These are phyloP conservation scores for Scophthalmus maximus DNA, from an alignment of 2,113 vertebrate species.

Conservation along the genomic window DNA sequence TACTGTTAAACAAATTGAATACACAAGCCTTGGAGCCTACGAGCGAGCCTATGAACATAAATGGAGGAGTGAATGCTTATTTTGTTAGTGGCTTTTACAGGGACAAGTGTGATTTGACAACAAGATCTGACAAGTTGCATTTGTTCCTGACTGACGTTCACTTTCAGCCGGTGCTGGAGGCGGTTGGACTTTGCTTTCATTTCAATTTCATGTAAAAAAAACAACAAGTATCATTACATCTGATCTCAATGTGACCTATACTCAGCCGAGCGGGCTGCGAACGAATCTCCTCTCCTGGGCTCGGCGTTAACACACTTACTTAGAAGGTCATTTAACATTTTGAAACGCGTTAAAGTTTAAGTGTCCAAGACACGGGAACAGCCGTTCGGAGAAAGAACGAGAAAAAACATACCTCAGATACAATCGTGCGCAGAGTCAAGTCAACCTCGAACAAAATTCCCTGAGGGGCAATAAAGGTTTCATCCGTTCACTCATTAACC, in stretches of 20 bases:
- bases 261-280: not conserved
- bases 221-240: not conserved
- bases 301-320: not conserved
- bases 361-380: not conserved
- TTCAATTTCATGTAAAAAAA: not conserved
- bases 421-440: too few species aligned
- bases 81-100: too few species aligned
- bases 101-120: not conserved
- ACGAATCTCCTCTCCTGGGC: not conserved
- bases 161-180: too few species aligned
- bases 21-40: too few species aligned
- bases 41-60: too few species aligned
- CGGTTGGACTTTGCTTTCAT: not conserved
- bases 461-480: too few species aligned
- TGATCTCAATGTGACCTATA: not conserved
- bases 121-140: not conserved
- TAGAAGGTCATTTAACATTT: constrained; percentile 10
- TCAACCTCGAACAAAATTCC: too few species aligned
- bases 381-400: too few species aligned
- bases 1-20: too few species aligned
- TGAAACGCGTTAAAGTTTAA: constrained; percentile 21
- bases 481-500: too few species aligned
- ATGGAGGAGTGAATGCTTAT: too few species aligned
- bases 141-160: too few species aligned
- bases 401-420: not conserved